Evolutionary conservation across 1,140 invertebrate species (phyloP).

Genomic region (Drosophila suzukii): DNA sequence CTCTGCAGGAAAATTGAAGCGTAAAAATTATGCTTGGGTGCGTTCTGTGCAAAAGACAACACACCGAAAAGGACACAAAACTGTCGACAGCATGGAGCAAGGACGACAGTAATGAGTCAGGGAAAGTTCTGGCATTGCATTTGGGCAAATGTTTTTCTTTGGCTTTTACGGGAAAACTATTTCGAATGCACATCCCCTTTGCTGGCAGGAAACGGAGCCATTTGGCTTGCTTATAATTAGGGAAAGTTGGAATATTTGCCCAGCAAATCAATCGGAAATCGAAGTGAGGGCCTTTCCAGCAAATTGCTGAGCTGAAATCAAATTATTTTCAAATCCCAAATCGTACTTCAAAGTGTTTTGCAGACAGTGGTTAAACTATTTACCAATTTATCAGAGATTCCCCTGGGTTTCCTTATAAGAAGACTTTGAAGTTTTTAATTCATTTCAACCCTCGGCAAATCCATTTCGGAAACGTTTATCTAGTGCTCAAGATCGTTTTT

Average conservation of each 20-base stretch:
- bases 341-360: conserved; percentile 39
- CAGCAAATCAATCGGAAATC: conserved; percentile 42
- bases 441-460: conserved; percentile 45
- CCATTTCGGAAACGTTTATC: conserved; percentile 62
- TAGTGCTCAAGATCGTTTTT: conserved; percentile 59
- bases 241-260: conserved; percentile 15
- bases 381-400: conserved; percentile 41
- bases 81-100: conserved; percentile 44
- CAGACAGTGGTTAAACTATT: conserved; percentile 52
- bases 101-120: conserved; percentile 38
- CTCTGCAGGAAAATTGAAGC: conserved; percentile 75
- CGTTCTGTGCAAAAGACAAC: conserved; percentile 75
- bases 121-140: conserved; percentile 32
- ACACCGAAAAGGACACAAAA: conserved; percentile 37
- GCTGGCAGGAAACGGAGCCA: conserved; percentile 13
- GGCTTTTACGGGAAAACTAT: conserved; percentile 32
- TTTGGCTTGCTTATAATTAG: conserved; percentile 24
- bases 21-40: conserved; percentile 77
- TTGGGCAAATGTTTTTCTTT: conserved; percentile 51
- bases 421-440: conserved; percentile 75
- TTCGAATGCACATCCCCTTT: conserved; percentile 36
- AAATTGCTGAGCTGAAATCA: conserved; percentile 24
- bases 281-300: conserved; percentile 19
- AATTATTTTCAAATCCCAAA: conserved; percentile 27
- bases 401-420: conserved; percentile 23